A percentile compares a stretch with the other conserved stretches of the same genome.
These are phyloP conservation scores for Atlantisia rogersi DNA, from an alignment of 2,113 vertebrate genomes.

Conservation along the genomic window DNA sequence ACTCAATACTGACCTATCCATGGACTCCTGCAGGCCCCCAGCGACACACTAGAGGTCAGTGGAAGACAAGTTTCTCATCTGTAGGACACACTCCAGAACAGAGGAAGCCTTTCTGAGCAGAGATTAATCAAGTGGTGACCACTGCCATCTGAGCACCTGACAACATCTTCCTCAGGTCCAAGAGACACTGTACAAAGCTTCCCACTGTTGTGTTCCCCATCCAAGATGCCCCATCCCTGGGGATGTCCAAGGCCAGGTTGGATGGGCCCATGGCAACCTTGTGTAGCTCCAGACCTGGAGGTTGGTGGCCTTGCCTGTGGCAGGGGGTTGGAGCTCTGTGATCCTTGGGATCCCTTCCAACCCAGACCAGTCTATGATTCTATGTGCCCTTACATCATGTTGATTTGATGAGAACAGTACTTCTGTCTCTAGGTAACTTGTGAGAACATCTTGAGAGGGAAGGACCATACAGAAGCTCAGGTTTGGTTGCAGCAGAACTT, in stretches of 20 bases:
- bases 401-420: neutral
- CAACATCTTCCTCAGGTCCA: neutral
- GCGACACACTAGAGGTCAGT: neutral
- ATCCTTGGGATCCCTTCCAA: no score
- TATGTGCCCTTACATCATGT: fast-evolving
- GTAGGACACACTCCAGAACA: neutral
- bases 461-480: neutral
- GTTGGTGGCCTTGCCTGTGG: no score
- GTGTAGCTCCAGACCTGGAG: no score
- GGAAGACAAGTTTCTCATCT: neutral
- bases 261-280: no score
- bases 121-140: neutral
- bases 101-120: neutral
- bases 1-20: neutral
- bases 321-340: no score
- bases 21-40: neutral
- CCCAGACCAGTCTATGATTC: no score
- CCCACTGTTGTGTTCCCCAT: neutral
- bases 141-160: neutral
- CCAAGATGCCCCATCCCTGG: no score
- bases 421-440: neutral
- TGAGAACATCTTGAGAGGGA: neutral
- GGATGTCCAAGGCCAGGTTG: no score
- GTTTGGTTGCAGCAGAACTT: no score
- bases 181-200: neutral